Evolutionary conservation across 1,140 invertebrate genomes (phyloP).

Genomic region (Pissodes strobi): DNA sequence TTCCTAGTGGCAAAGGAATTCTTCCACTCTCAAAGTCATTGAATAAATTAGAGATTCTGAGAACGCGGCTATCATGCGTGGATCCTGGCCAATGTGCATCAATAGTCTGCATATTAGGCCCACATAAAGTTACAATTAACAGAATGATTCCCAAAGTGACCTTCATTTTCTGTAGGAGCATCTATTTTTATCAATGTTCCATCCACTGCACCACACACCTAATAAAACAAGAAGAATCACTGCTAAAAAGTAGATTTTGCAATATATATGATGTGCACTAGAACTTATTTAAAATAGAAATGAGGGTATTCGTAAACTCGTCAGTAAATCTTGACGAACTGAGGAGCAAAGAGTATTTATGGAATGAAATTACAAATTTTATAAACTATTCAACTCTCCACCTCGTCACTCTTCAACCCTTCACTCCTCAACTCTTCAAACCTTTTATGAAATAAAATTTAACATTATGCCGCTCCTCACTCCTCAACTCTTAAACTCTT

Average conservation of each 20-base stretch:
- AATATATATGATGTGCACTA: background rate
- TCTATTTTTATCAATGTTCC: background rate
- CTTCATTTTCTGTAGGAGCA: background rate
- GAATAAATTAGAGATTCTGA: too few relatives aligned
- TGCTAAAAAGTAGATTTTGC: background rate
- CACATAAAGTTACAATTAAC: background rate
- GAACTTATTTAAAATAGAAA: conserved; percentile 4
- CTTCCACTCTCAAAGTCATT: background rate
- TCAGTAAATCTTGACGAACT: conserved; percentile 7
- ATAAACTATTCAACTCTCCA: conserved; percentile 5
- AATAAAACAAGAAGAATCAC: background rate
- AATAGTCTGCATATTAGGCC: background rate
- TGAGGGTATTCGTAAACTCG: conserved; percentile 7
- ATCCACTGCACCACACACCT: background rate
- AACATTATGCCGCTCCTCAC: too few relatives aligned
- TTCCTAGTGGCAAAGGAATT: background rate
- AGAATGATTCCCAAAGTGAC: background rate
- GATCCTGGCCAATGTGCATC: background rate
- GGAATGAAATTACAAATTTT: conserved; percentile 1
- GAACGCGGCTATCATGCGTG: background rate
- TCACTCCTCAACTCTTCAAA: conserved; percentile 2
- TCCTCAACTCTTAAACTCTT: too few relatives aligned
- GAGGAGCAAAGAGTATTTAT: conserved; percentile 6
- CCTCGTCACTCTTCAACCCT: background rate
- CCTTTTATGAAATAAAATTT: too few relatives aligned